These are phyloP conservation scores for Melitaea cinxia DNA, from an alignment of 1,140 invertebrate species.

Conservation along the genomic window DNA sequence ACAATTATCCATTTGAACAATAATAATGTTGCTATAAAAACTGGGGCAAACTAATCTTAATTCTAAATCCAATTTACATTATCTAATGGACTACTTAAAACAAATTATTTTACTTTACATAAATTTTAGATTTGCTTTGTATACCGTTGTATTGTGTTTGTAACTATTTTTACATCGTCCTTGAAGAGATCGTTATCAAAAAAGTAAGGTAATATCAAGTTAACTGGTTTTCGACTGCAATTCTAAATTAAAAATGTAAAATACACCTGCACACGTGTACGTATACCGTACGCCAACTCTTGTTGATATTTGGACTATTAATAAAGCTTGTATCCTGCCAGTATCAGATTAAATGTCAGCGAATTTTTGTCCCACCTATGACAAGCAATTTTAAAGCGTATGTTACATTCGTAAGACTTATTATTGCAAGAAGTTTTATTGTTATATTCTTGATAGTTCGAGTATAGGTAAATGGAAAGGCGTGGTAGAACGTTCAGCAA, in stretches of 20 bases:
- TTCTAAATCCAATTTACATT: background rate
- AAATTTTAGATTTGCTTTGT: too few relatives aligned
- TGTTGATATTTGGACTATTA: slow-evolving; percentile 20
- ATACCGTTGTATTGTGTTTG: too few relatives aligned
- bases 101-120: too few relatives aligned
- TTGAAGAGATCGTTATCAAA: background rate
- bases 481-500: slow-evolving; percentile 61
- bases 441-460: slow-evolving; percentile 20
- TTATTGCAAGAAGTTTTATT: slow-evolving; percentile 2
- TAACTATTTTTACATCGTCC: too few relatives aligned
- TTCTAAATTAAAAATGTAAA: too few relatives aligned
- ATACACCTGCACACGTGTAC: background rate
- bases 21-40: slow-evolving; percentile 2
- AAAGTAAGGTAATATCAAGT: background rate
- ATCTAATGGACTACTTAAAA: too few relatives aligned
- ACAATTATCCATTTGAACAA: slow-evolving; percentile 14
- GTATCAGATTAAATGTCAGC: slow-evolving; percentile 37
- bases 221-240: background rate
- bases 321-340: slow-evolving; percentile 23
- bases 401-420: background rate
- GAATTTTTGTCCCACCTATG: slow-evolving; percentile 8
- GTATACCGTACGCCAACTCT: background rate
- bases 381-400: slow-evolving; percentile 3
- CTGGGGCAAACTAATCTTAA: background rate
- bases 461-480: slow-evolving; percentile 69